Evolutionary conservation across 2,113 vertebrate genomes (phyloP).

Genomic region (Menura novaehollandiae): DNA sequence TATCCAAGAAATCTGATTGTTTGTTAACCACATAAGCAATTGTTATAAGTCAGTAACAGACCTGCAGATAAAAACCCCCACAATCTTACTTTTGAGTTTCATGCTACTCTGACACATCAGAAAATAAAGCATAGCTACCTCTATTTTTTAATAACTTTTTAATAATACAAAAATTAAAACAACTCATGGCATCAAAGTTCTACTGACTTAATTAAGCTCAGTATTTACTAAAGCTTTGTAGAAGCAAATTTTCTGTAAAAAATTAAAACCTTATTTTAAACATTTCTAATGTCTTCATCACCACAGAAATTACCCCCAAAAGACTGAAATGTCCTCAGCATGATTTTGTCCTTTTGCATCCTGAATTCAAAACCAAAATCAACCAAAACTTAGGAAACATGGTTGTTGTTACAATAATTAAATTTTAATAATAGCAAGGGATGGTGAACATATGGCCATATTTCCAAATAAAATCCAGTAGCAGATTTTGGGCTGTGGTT

Average conservation of each 20-base stretch:
- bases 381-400: conserved; percentile 24
- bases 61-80: not conserved
- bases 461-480: conserved; percentile 51
- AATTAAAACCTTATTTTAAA: not conserved
- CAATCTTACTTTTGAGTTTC: not conserved
- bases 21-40: not conserved
- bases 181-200: not conserved
- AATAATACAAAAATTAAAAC: not conserved
- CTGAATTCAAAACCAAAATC: not conserved
- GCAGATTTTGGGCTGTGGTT: not conserved
- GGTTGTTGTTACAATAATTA: not conserved
- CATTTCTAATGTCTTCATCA: not conserved
- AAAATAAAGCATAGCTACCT: not conserved
- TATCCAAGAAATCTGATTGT: not conserved
- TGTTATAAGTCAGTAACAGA: not conserved
- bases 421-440: conserved; percentile 49
- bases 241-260: not conserved
- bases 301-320: not conserved
- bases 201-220: not conserved
- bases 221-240: not conserved
- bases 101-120: not conserved
- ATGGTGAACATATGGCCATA: conserved; percentile 37
- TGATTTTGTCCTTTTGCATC: not conserved
- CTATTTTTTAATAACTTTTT: not conserved
- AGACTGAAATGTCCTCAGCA: not conserved